phyloP scores from a whole-genome alignment of 1,140 invertebrate species.

The Antheraea mylitta region DNA sequence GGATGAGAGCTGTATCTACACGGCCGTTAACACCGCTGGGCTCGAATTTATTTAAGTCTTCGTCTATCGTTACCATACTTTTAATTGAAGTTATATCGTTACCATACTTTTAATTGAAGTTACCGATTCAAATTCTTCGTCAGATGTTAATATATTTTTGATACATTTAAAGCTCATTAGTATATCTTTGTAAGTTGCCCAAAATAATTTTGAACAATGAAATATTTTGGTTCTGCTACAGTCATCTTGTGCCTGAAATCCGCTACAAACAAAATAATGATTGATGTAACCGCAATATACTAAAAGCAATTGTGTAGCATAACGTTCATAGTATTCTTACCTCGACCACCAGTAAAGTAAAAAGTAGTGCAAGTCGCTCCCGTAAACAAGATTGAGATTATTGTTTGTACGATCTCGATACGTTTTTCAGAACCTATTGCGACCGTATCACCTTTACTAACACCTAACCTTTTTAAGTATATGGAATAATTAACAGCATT shows the following conservation, averaged over 20 bases:
- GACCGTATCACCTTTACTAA: constrained; percentile 78
- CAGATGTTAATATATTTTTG: constrained; percentile 39
- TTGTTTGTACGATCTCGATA: constrained; percentile 80
- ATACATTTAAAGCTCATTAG: constrained; percentile 42
- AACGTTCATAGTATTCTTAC: constrained; percentile 17
- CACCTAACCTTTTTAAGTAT: constrained; percentile 40
- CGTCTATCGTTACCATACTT: constrained; percentile 29
- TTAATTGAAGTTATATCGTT: constrained; percentile 35
- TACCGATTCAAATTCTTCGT: constrained; percentile 27
- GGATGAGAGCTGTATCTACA: constrained; percentile 60
- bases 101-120: constrained; percentile 34
- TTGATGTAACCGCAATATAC: not conserved
- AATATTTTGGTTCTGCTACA: constrained; percentile 50
- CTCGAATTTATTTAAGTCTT: constrained; percentile 48
- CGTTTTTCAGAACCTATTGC: constrained; percentile 82
- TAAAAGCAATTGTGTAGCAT: not conserved
- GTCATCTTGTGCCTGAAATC: constrained; percentile 45
- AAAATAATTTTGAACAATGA: constrained; percentile 50
- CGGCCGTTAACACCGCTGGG: constrained; percentile 43
- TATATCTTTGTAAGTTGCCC: constrained; percentile 45
- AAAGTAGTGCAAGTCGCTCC: constrained; percentile 42
- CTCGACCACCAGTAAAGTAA: constrained; percentile 71
- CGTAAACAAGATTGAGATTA: constrained; percentile 62
- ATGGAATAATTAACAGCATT: constrained; percentile 44
- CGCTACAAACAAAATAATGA: constrained; percentile 37